phyloP scores from a whole-genome alignment of 2,888 invertebrate species.

The Congeria kusceri region DNA sequence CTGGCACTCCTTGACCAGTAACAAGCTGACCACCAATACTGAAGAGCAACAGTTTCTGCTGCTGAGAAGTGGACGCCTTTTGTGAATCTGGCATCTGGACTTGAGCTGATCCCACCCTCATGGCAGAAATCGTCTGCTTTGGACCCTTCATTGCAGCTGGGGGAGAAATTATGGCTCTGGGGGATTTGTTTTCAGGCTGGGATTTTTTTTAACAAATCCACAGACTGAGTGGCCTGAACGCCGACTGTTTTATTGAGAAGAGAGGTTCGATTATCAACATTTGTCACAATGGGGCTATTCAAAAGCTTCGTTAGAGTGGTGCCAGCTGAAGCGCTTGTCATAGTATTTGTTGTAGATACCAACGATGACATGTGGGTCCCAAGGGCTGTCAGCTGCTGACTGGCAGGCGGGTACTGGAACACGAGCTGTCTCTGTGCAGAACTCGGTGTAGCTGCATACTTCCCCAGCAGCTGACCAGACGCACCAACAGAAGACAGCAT shows the following conservation, averaged over 20 bases:
- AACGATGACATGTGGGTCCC: not conserved
- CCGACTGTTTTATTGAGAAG: not conserved
- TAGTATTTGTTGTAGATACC: not conserved
- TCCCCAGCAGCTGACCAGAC: constrained; percentile 22
- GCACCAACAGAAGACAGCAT: constrained; percentile 13
- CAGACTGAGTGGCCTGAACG: not conserved
- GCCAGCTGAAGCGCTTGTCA: not conserved
- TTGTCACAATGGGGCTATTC: not conserved
- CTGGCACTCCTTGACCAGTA: constrained; percentile 79
- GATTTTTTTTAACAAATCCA: constrained; percentile 1
- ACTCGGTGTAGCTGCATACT: constrained; percentile 19
- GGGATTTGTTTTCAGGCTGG: not conserved
- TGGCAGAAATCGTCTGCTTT: not conserved
- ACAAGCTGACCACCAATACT: constrained; percentile 80
- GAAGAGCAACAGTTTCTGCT: constrained; percentile 71
- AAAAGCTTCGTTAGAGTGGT: not conserved
- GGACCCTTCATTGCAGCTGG: constrained; percentile 2
- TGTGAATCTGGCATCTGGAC: constrained; percentile 12
- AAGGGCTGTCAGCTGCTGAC: constrained; percentile 18
- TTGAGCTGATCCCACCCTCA: constrained; percentile 16
- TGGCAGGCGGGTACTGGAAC: constrained; percentile 33
- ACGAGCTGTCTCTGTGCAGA: constrained; percentile 27
- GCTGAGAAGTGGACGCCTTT: constrained; percentile 28
- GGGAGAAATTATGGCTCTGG: not conserved
- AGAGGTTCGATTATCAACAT: not conserved